These are phyloP conservation scores for Ranitomeya variabilis DNA, from an alignment of 2,113 vertebrate species.

Conservation along the genomic window DNA sequence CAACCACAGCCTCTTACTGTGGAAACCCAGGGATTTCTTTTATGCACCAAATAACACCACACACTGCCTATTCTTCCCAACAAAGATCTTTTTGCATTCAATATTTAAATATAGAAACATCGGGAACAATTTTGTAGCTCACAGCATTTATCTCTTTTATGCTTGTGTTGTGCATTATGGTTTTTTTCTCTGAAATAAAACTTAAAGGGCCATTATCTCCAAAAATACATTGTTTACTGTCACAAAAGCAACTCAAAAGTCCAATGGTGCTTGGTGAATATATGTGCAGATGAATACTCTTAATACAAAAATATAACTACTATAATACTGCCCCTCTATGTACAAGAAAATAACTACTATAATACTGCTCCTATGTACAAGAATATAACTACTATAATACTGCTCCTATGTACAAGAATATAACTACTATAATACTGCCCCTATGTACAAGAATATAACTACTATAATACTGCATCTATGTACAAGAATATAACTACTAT, in stretches of 20 bases:
- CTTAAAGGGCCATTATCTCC: background rate
- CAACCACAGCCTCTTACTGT: background rate
- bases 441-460: background rate
- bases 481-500: constrained; percentile 23
- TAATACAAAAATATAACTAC: too few relatives aligned
- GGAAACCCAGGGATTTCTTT: background rate
- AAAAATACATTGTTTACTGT: background rate
- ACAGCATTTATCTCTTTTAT: background rate
- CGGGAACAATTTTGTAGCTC: background rate
- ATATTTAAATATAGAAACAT: background rate
- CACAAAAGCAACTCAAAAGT: background rate
- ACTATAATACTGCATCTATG: background rate
- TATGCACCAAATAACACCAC: background rate
- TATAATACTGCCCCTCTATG: too few relatives aligned
- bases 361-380: background rate
- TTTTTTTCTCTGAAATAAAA: background rate
- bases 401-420: background rate
- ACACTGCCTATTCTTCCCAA: background rate
- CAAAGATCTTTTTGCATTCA: background rate
- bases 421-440: background rate
- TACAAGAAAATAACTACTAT: background rate
- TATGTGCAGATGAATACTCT: too few relatives aligned
- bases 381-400: constrained; percentile 22
- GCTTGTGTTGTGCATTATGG: background rate
- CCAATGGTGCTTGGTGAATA: too few relatives aligned